Conservation (phyloP, 2,797 vertebrate genomes). For the Coreius guichenoti region DNA sequence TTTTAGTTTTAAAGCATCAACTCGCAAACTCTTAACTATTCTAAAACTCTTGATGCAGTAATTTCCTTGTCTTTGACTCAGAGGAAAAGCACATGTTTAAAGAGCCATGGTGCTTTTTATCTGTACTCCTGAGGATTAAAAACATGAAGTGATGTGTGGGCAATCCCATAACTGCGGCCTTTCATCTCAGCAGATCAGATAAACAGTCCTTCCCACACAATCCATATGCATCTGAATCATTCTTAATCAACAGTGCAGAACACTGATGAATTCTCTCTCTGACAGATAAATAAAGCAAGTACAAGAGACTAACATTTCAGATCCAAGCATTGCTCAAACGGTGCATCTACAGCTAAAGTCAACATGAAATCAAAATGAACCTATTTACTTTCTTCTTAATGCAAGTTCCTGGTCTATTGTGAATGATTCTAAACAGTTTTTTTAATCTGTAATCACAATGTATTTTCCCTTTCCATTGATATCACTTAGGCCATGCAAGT, state of each 20-base stretch:
- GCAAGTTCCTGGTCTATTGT: background rate
- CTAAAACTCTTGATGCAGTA: slow-evolving; percentile 18
- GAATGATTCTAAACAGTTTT: background rate
- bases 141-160: slow-evolving; percentile 58
- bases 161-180: slow-evolving; percentile 54
- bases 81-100: slow-evolving; percentile 17
- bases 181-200: slow-evolving; percentile 59
- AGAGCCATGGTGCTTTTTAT: slow-evolving; percentile 28
- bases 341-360: background rate
- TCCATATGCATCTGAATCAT: slow-evolving; percentile 58
- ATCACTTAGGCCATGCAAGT: background rate
- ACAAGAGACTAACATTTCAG: slow-evolving; percentile 18
- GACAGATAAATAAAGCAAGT: slow-evolving; percentile 41
- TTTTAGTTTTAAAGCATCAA: background rate
- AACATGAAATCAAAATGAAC: background rate
- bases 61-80: slow-evolving; percentile 4
- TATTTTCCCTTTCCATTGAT: background rate
- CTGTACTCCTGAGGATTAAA: slow-evolving; percentile 47
- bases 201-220: slow-evolving; percentile 58
- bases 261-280: slow-evolving; percentile 51
- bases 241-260: slow-evolving; percentile 48
- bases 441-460: slow-evolving; percentile 1
- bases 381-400: slow-evolving; percentile 1
- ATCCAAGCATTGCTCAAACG: background rate
- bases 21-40: background rate